phyloP scores from a whole-genome alignment of 2,113 vertebrate species.

The Hepsetus odoe region DNA sequence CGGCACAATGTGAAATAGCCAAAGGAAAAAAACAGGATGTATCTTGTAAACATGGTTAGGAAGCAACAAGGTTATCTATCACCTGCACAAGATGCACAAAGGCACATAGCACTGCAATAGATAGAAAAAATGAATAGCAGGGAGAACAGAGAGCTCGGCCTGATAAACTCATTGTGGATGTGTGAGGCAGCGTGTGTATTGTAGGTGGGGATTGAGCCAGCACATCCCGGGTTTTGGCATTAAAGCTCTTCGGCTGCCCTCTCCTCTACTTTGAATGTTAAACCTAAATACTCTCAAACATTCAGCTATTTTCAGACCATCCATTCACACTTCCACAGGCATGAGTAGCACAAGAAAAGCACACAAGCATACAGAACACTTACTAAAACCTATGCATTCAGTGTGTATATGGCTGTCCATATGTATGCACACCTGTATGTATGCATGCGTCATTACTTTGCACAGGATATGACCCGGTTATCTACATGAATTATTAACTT shows the following conservation, averaged over 20 bases:
- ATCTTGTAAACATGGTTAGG: not conserved
- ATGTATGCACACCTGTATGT: not conserved
- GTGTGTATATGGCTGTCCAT: not conserved
- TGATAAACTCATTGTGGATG: not conserved
- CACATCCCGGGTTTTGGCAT: not conserved
- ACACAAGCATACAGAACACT: not conserved
- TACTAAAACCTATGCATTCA: not conserved
- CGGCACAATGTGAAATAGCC: not conserved
- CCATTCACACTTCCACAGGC: not conserved
- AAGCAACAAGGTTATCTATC: not conserved
- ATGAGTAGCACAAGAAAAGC: not conserved
- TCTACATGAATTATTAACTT: too few species aligned
- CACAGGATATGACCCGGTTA: too few species aligned
- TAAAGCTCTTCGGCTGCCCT: not conserved
- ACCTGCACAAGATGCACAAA: not conserved
- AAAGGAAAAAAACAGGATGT: not conserved
- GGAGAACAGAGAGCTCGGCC: not conserved
- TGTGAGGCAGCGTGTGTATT: not conserved
- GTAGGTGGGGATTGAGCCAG: slow-evolving; percentile 1
- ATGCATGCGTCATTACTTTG: not conserved
- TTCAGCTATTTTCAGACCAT: not conserved
- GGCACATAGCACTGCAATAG: not conserved
- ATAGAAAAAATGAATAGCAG: not conserved
- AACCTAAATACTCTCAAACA: not conserved
- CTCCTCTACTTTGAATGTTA: not conserved